These are phyloP conservation scores for Cyanocitta stelleri DNA, from an alignment of 2,113 vertebrate species.

Conservation along the genomic window DNA sequence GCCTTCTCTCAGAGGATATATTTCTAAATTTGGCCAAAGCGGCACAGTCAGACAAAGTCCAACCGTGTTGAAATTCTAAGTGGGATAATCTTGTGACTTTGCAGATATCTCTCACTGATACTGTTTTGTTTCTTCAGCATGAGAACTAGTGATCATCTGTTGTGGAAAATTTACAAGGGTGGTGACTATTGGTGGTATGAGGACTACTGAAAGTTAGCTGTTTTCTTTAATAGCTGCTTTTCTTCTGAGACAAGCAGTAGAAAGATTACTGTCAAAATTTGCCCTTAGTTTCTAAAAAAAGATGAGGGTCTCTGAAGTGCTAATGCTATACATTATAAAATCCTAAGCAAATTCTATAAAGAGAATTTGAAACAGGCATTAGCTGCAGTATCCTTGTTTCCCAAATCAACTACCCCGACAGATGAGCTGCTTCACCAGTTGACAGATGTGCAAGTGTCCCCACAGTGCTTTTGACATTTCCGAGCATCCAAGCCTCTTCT, in stretches of 20 bases:
- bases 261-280: slow-evolving; percentile 5
- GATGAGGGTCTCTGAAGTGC: neutral
- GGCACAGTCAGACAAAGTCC: neutral
- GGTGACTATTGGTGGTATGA: neutral
- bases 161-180: neutral
- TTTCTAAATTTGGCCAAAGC: no score
- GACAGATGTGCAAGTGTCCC: neutral
- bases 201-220: neutral
- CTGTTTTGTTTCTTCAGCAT: neutral
- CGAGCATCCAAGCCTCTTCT: neutral
- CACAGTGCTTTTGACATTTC: neutral
- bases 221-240: neutral
- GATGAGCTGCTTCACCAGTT: neutral
- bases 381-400: neutral
- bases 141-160: neutral
- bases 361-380: neutral
- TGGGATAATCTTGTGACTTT: neutral
- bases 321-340: neutral
- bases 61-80: neutral
- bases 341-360: neutral
- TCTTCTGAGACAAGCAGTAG: neutral
- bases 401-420: neutral
- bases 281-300: neutral
- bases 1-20: no score
- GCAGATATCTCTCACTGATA: neutral